phyloP scores from a whole-genome alignment of 1,140 invertebrate genomes.

The Drosophila ohnishii region DNA sequence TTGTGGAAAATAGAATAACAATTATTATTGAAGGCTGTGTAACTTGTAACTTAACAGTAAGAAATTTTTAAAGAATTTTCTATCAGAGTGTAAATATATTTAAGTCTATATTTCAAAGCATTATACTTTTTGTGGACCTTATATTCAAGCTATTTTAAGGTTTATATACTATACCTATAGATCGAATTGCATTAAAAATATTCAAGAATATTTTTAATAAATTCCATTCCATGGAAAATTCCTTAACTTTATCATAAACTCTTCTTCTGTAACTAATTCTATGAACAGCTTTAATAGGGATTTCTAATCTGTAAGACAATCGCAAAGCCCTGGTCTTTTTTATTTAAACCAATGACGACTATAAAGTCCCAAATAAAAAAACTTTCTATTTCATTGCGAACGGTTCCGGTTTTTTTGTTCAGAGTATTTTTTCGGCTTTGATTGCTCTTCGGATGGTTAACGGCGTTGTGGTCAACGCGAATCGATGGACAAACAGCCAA shows the following conservation, averaged over 20 bases:
- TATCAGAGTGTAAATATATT: background rate
- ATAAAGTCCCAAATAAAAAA: conserved; percentile 38
- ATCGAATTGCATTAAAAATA: background rate
- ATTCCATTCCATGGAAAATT: background rate
- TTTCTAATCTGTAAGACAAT: conserved; percentile 17
- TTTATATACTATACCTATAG: too few relatives aligned
- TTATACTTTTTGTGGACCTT: background rate
- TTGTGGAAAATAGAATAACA: background rate
- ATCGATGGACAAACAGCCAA: conserved; percentile 65
- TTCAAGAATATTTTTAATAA: background rate
- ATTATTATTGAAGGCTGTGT: background rate
- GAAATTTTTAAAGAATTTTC: background rate
- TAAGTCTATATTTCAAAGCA: background rate
- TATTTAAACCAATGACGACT: conserved; percentile 11
- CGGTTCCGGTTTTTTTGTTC: conserved; percentile 65
- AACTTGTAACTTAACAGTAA: background rate
- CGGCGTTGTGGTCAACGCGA: conserved; percentile 59
- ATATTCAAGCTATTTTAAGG: background rate
- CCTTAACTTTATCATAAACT: background rate
- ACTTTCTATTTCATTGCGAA: conserved; percentile 73
- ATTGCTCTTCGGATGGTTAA: conserved; percentile 41
- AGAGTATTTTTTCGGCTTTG: conserved; percentile 31
- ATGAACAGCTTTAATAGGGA: conserved; percentile 1
- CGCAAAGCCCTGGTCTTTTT: background rate
- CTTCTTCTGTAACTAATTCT: conserved; percentile 11